A percentile compares a stretch with the other conserved stretches of the same genome.
These are phyloP conservation scores for Botia kubotai DNA, from an alignment of 2,797 vertebrate species.

Conservation along the genomic window DNA sequence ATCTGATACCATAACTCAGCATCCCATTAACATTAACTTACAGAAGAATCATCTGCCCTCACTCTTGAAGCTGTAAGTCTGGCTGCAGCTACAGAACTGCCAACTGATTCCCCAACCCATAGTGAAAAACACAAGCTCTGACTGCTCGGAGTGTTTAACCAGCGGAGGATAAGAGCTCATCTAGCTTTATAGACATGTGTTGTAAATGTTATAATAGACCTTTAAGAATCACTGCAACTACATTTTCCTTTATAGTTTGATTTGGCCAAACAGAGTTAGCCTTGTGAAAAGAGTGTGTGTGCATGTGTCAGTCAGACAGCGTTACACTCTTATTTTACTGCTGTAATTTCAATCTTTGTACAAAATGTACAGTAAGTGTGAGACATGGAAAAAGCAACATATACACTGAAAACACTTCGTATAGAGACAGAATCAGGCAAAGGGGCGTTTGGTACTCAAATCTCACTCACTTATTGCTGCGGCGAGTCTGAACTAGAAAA, in stretches of 20 bases:
- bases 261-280: slow-evolving; percentile 49
- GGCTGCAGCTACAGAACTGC: background rate
- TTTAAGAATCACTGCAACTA: slow-evolving; percentile 48
- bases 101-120: background rate
- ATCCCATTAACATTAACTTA: too few species aligned
- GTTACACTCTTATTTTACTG: slow-evolving; percentile 55
- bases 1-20: too few species aligned
- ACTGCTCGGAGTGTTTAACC: background rate
- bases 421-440: slow-evolving; percentile 52
- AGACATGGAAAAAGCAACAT: slow-evolving; percentile 55
- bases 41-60: too few species aligned
- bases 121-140: background rate
- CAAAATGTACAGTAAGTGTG: slow-evolving; percentile 60
- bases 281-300: slow-evolving; percentile 45
- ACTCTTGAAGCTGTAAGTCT: background rate
- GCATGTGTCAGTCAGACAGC: slow-evolving; percentile 48
- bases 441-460: slow-evolving; percentile 60
- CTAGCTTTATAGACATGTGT: background rate
- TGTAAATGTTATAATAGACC: slow-evolving; percentile 27
- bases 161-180: background rate
- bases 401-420: slow-evolving; percentile 60
- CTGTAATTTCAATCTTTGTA: slow-evolving; percentile 65
- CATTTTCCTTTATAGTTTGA: slow-evolving; percentile 47
- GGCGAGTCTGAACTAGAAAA: slow-evolving; percentile 60
- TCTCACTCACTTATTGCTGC: slow-evolving; percentile 63